Percentiles rank a stretch among this genome's conserved stretches.
These are phyloP conservation scores for Aldrovandia affinis DNA, from an alignment of 2,797 vertebrate species.

Conservation along the genomic window DNA sequence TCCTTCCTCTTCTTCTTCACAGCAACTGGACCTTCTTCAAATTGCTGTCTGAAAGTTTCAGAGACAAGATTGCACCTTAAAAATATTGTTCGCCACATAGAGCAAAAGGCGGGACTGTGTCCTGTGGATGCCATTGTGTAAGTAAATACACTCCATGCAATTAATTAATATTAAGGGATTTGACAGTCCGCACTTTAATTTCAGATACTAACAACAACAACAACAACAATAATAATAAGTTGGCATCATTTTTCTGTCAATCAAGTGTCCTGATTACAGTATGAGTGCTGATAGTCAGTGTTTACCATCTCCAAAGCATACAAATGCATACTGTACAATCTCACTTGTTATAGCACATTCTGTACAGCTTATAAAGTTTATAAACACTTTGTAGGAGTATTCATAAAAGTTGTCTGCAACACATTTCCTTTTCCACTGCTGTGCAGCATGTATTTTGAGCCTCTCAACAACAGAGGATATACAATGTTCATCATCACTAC, in stretches of 20 bases:
- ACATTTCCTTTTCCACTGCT: neutral
- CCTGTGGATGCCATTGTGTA: slow-evolving; percentile 37
- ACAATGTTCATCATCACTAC: neutral
- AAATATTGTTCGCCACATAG: slow-evolving; percentile 28
- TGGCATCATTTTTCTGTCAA: neutral
- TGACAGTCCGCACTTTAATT: neutral
- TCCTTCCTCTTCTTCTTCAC: neutral
- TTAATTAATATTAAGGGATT: neutral
- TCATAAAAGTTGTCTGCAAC: neutral
- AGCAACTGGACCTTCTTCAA: neutral
- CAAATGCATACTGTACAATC: neutral
- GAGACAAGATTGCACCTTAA: rapidly evolving
- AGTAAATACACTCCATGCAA: slow-evolving; percentile 4
- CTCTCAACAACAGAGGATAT: neutral
- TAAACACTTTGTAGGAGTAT: too few species aligned
- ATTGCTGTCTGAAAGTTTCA: slow-evolving; percentile 34
- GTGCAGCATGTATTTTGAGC: neutral
- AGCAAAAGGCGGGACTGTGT: slow-evolving; percentile 40
- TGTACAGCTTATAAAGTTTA: neutral
- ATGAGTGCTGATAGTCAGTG: neutral
- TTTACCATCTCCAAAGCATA: neutral
- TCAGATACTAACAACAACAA: neutral
- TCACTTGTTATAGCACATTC: neutral
- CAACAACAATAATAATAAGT: neutral
- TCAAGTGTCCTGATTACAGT: neutral